Evolutionary conservation across 2,797 vertebrate genomes (phyloP), one percentile per base, ranked within the genome.

Genomic region (Aplochiton taeniatus): DNA sequence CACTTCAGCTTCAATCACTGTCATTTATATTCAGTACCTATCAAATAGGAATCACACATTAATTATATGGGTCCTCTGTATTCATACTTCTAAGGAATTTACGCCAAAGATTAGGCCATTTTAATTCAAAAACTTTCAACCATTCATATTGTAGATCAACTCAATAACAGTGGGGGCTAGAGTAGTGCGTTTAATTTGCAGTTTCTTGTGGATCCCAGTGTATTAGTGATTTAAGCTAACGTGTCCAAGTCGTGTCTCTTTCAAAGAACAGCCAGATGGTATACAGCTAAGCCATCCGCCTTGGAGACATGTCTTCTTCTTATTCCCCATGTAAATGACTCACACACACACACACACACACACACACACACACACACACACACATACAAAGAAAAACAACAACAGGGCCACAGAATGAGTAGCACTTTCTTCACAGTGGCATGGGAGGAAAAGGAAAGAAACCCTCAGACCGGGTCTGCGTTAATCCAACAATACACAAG

Each of bases 211-310:
- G 61, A 74, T 73, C 80, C 70, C 56, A 70, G 75, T 16, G 73
- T 80, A 85, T 85, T 70, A 78, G 77, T 72, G 62, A 82, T 82
- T 83, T 73, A 83, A 79, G 84, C 73, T 79, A 80, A 60, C 47
- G 13, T 59, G 65, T 52, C 46, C 73, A 85, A 84, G 70, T 65
- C 79, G 78, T 79, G 78, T 74, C 54, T 80, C 66, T 76, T 65
- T 83, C 72, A 82, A 70, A 63, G 74, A 84, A 66, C 51, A 73
- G 72, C 79, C 88, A 87, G 84, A 87, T 90, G 85, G 85, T 76
- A 81, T 73, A 67, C 76, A 73, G 72, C 72, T 52, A 54, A 80
- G 73, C 52, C 44, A 56, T 14, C 48, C 42, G 76, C 58, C 66
- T 63, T 70, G 61, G 73, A 81, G 62, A 41, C 49, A 62, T 51